Evolutionary conservation across 2,888 invertebrate genomes (phyloP).

Genomic region (Aethes cnicana): DNA sequence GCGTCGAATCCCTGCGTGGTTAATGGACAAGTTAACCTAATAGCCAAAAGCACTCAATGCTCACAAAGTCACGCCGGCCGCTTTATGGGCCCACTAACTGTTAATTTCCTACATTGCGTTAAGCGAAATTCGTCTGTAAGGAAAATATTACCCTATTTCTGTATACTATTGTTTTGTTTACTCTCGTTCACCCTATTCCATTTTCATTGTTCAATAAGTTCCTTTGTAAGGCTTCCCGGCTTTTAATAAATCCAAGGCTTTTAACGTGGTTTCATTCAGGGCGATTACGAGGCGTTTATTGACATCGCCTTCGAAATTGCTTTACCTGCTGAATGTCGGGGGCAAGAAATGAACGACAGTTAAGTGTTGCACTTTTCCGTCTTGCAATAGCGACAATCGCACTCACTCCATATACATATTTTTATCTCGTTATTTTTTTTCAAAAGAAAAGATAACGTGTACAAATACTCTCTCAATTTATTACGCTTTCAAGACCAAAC

Average conservation of each 20-base stretch:
- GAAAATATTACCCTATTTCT: constrained; percentile 61
- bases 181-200: constrained; percentile 45
- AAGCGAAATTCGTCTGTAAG: constrained; percentile 68
- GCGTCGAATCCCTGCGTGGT: constrained; percentile 63
- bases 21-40: constrained; percentile 79
- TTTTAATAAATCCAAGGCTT: constrained; percentile 48
- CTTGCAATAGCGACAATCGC: no score
- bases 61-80: constrained; percentile 74
- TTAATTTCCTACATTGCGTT: constrained; percentile 75
- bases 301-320: constrained; percentile 20
- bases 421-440: no score
- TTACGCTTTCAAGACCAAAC: no score
- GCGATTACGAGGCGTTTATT: constrained; percentile 41
- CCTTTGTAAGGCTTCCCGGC: constrained; percentile 40
- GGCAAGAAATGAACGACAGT: no score
- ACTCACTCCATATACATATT: no score
- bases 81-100: constrained; percentile 76
- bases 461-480: no score
- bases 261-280: constrained; percentile 34
- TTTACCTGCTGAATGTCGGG: constrained; percentile 1
- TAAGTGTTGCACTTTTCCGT: no score
- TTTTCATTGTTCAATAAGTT: constrained; percentile 48
- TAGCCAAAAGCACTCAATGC: constrained; percentile 81
- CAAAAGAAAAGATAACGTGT: no score
- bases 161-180: constrained; percentile 53